A percentile compares a stretch with the other conserved stretches of the same genome.
Conservation (phyloP, 2,888 invertebrate species). For the Linhomoeus sp. region DNA sequence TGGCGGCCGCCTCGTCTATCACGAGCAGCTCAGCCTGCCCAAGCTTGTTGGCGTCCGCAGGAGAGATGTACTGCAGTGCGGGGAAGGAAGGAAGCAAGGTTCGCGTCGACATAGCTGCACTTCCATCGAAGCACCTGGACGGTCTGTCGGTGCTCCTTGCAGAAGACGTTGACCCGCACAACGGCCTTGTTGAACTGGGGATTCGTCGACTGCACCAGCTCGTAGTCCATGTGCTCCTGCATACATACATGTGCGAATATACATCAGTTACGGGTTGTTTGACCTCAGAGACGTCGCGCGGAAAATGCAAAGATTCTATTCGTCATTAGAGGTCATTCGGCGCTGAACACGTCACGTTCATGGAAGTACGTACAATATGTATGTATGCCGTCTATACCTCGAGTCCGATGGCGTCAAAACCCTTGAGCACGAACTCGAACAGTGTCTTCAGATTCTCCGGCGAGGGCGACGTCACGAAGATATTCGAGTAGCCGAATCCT, state of each 20-base stretch:
- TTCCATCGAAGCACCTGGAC: too few species aligned
- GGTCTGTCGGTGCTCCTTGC: slow-evolving; percentile 20
- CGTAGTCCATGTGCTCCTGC: slow-evolving; percentile 86
- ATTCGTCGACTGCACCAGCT: slow-evolving; percentile 76
- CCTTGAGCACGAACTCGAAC: slow-evolving; percentile 88
- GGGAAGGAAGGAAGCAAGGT: too few species aligned
- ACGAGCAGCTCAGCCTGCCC: slow-evolving; percentile 81
- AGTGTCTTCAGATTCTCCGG: slow-evolving; percentile 93
- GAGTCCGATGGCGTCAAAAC: slow-evolving; percentile 64
- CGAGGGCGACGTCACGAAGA: slow-evolving; percentile 90
- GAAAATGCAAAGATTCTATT: too few species aligned
- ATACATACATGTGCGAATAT: too few species aligned
- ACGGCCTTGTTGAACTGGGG: slow-evolving; percentile 90
- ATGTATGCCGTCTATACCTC: slow-evolving; percentile 31
- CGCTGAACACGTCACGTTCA: too few species aligned
- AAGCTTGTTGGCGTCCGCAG: slow-evolving; percentile 64
- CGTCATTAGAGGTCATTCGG: too few species aligned
- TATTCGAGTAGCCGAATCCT: slow-evolving; percentile 55
- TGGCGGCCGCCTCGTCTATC: slow-evolving; percentile 97
- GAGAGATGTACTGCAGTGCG: slow-evolving; percentile 91
- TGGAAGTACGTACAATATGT: too few species aligned
- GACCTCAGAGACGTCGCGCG: too few species aligned
- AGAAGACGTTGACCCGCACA: slow-evolving; percentile 67
- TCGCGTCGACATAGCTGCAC: too few species aligned
- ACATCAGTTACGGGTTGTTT: too few species aligned